Evolutionary conservation across 2,888 invertebrate genomes (phyloP).

Genomic region (Melanotus villosus): DNA sequence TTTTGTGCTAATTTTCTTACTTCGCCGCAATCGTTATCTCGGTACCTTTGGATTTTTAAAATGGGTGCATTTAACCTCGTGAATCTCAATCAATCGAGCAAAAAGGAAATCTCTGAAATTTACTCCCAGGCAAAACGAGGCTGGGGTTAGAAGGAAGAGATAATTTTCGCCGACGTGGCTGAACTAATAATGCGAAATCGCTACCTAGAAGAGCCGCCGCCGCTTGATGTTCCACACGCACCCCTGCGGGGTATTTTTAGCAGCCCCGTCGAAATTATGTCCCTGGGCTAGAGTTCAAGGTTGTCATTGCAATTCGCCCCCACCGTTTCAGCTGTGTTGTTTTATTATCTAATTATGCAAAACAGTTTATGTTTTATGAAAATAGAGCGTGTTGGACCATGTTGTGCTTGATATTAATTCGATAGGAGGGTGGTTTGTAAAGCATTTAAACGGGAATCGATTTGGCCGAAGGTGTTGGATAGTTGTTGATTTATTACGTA

Average conservation of each 20-base stretch:
- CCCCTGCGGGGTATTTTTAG: conserved; percentile 7
- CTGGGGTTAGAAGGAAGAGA: not conserved
- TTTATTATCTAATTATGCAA: conserved; percentile 11
- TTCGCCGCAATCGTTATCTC: too few relatives aligned
- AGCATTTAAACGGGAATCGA: too few relatives aligned
- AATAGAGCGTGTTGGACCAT: not conserved
- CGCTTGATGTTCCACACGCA: conserved; percentile 2
- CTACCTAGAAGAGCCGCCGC: not conserved
- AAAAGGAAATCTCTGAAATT: not conserved
- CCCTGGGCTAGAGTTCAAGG: conserved; percentile 11
- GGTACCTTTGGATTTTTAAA: too few relatives aligned
- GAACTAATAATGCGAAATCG: conserved; percentile 11
- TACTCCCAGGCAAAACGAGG: not conserved
- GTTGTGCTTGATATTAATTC: not conserved
- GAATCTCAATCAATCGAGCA: not conserved
- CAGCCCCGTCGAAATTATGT: not conserved
- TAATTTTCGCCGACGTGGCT: conserved; percentile 10
- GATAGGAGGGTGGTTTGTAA: too few relatives aligned
- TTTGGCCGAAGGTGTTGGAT: too few relatives aligned
- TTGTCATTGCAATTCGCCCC: not conserved
- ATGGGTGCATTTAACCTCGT: too few relatives aligned
- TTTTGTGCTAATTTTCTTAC: too few relatives aligned
- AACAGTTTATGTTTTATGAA: not conserved
- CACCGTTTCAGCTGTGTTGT: not conserved
- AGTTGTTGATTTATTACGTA: too few relatives aligned